phyloP scores from a whole-genome alignment of 1,140 invertebrate species.

The Trichonephila clavata region DNA sequence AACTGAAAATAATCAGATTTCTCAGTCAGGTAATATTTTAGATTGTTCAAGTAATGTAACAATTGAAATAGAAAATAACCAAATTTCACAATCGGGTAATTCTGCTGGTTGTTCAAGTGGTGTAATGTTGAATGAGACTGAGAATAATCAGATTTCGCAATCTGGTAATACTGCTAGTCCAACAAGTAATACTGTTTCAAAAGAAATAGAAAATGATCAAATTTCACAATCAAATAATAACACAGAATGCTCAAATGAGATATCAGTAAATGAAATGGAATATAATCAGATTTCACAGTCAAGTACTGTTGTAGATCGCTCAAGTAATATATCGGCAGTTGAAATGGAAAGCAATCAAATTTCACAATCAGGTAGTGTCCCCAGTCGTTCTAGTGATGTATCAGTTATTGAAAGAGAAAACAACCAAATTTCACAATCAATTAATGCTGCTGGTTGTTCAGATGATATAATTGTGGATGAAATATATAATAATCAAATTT shows the following conservation, averaged over 20 bases:
- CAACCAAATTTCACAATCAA: neutral
- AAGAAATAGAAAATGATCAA: constrained; percentile 4
- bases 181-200: neutral
- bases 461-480: neutral
- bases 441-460: neutral
- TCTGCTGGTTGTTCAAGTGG: neutral
- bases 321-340: neutral
- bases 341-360: constrained; percentile 19
- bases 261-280: neutral
- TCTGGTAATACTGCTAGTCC: neutral
- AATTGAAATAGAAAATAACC: neutral
- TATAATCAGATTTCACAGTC: constrained; percentile 26
- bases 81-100: neutral
- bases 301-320: neutral
- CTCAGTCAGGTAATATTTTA: neutral
- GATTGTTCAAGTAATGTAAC: neutral
- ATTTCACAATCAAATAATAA: neutral
- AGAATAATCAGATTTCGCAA: constrained; percentile 31
- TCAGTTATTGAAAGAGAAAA: neutral
- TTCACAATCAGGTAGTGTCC: neutral
- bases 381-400: neutral
- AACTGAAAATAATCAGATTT: neutral
- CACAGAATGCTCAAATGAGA: neutral
- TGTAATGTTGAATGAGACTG: neutral
- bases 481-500: neutral